Base-by-base conservation (phyloP, 2,797 vertebrate genomes). In the Tokudaia muenninki region DNA sequence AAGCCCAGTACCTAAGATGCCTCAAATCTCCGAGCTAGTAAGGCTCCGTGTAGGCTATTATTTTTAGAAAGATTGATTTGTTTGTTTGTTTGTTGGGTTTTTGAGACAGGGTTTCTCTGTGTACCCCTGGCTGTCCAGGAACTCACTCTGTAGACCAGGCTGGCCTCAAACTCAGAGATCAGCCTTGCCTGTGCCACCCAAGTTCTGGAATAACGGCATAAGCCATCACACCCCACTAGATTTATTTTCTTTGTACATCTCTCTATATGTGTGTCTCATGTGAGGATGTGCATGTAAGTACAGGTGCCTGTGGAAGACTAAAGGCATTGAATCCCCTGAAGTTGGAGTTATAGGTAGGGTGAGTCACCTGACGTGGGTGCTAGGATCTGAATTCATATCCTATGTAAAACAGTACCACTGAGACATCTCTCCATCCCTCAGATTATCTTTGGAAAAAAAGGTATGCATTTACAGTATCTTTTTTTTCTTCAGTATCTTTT, bases 401-500 rank as follows among this genome's bases (percentile, higher is more conserved):
- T 37, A 16, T 14, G 22, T 17, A 55, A 55, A 14, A 37, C 50
- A 72, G 67, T 21, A 29, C 14, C 67, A 41, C 24, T 7, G 24
- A 57, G 24, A 10, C 55, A 31, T 57, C 9, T 55, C 24, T 72
- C 34, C 4, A 37, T 17, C 34, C 34, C 34, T 8, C 34, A 55
- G 65, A 70, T 2, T 55, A 19, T n/a, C 26, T 94, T 95, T 67
- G 37, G 34, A 41, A 31, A 87, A 74, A 87, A 61, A 78, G 78
- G 47, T 72, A 52, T 79, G 59, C 79, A 94, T 41, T 94, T 90
- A 79, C 90, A 90, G 61, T 79, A 29, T 77, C 96, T 97, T 47
- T 59, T 59, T 90, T 94, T 97, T 97, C 83, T n/a, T 37, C 93
- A 92, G 61, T 82, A 29, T 77, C 96, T 98, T 52, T 59, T 90